A percentile compares a stretch with the other conserved stretches of the same genome.
Evolutionary conservation across 2,888 invertebrate species (phyloP).

Genomic region (Sisyra terminalis): DNA sequence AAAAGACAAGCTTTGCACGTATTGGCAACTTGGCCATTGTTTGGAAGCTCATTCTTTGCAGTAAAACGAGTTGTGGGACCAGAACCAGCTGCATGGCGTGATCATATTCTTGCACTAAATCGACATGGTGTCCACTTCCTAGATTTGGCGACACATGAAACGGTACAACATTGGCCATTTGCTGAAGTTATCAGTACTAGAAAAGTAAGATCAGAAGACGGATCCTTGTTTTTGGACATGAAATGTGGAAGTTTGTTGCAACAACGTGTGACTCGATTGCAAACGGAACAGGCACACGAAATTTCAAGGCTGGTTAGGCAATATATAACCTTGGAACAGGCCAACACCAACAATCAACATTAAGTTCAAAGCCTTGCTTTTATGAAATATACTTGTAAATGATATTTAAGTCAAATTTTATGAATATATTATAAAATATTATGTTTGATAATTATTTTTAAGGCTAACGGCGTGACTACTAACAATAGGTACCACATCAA

Average conservation of each 20-base stretch:
- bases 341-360: slow-evolving; percentile 20
- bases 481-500: no score
- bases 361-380: neutral
- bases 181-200: slow-evolving; percentile 91
- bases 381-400: no score
- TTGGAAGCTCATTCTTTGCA: slow-evolving; percentile 96
- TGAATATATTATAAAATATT: no score
- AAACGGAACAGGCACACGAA: slow-evolving; percentile 96
- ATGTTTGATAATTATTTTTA: no score
- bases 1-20: slow-evolving; percentile 70
- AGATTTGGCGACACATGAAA: slow-evolving; percentile 84
- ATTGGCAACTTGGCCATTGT: slow-evolving; percentile 85
- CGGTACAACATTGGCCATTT: slow-evolving; percentile 83
- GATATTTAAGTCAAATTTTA: no score
- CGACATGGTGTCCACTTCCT: slow-evolving; percentile 86
- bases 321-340: slow-evolving; percentile 83
- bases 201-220: slow-evolving; percentile 81
- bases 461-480: no score
- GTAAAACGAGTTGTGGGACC: slow-evolving; percentile 70
- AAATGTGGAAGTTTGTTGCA: slow-evolving; percentile 94
- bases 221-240: slow-evolving; percentile 85
- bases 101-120: slow-evolving; percentile 87
- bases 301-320: slow-evolving; percentile 91
- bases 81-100: slow-evolving; percentile 48
- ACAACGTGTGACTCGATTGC: slow-evolving; percentile 85